These are phyloP conservation scores for Hydrotaea diabolus DNA, from an alignment of 2,888 invertebrate species.

Conservation along the genomic window DNA sequence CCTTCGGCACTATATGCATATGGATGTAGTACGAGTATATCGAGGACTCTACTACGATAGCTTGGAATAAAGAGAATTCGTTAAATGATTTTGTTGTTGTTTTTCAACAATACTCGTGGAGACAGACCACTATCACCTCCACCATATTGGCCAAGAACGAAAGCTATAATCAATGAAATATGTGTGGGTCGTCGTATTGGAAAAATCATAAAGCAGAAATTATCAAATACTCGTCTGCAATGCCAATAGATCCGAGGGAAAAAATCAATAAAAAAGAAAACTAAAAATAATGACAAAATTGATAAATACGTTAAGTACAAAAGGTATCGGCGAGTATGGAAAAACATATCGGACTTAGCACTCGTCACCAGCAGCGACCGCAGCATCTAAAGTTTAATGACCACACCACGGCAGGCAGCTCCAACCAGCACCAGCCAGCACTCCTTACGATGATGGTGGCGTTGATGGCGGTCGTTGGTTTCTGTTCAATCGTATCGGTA, in stretches of 20 bases:
- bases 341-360: not conserved
- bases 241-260: not conserved
- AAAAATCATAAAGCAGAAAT: not conserved
- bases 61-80: not conserved
- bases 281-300: not conserved
- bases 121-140: too few relatives aligned
- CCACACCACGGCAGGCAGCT: not conserved
- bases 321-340: not conserved
- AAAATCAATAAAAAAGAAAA: constrained; percentile 3
- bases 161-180: constrained; percentile 26
- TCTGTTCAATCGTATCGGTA: not conserved
- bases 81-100: constrained; percentile 7
- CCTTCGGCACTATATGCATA: not conserved
- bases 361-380: not conserved
- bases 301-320: not conserved
- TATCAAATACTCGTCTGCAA: not conserved
- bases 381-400: constrained; percentile 25
- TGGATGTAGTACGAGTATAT: too few relatives aligned
- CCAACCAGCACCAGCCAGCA: not conserved
- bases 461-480: not conserved
- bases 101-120: not conserved
- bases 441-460: not conserved
- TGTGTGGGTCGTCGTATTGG: not conserved
- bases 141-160: not conserved
- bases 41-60: not conserved